Evolutionary conservation across 2,888 invertebrate species (phyloP).

Genomic region (Adela reaumurella): DNA sequence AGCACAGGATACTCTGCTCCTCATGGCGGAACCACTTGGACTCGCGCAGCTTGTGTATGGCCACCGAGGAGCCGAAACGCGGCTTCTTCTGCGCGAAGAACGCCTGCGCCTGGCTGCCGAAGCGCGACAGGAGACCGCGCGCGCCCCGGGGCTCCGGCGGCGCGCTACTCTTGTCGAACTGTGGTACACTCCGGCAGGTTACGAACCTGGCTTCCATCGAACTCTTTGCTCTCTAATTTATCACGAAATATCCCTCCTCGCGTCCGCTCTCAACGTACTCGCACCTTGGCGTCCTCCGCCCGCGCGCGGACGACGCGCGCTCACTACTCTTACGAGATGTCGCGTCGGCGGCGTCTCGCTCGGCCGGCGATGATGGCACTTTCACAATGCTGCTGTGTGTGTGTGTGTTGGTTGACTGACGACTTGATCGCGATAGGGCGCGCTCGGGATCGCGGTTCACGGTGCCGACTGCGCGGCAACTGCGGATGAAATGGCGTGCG

Average conservation of each 20-base stretch:
- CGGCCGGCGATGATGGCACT: slow-evolving; percentile 30
- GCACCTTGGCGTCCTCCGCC: neutral
- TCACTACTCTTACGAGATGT: slow-evolving; percentile 1
- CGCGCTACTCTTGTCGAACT: slow-evolving; percentile 51
- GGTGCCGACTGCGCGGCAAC: slow-evolving; percentile 32
- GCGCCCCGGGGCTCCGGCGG: slow-evolving; percentile 38
- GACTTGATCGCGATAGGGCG: slow-evolving; percentile 7
- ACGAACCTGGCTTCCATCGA: slow-evolving; percentile 59
- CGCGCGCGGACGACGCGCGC: slow-evolving; percentile 13
- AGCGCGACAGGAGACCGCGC: slow-evolving; percentile 50
- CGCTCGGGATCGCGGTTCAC: slow-evolving; percentile 21
- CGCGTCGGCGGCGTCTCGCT: slow-evolving; percentile 31
- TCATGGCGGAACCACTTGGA: slow-evolving; percentile 73
- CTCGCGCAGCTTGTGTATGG: slow-evolving; percentile 67
- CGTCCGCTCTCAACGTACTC: slow-evolving; percentile 15
- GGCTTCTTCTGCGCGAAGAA: slow-evolving; percentile 51
- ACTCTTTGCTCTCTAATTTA: slow-evolving; percentile 35
- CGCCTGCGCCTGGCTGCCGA: slow-evolving; percentile 54
- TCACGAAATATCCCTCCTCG: slow-evolving; percentile 28
- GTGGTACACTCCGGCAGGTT: slow-evolving; percentile 53
- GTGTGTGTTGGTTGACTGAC: slow-evolving; percentile 16
- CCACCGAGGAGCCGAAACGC: slow-evolving; percentile 62
- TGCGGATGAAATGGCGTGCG: slow-evolving; percentile 48
- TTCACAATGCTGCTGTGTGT: slow-evolving; percentile 48
- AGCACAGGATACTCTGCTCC: slow-evolving; percentile 67